Percentiles rank a stretch among this genome's conserved stretches.
phyloP scores from a whole-genome alignment of 1,140 invertebrate species.

The Zaprionus gabonicus region DNA sequence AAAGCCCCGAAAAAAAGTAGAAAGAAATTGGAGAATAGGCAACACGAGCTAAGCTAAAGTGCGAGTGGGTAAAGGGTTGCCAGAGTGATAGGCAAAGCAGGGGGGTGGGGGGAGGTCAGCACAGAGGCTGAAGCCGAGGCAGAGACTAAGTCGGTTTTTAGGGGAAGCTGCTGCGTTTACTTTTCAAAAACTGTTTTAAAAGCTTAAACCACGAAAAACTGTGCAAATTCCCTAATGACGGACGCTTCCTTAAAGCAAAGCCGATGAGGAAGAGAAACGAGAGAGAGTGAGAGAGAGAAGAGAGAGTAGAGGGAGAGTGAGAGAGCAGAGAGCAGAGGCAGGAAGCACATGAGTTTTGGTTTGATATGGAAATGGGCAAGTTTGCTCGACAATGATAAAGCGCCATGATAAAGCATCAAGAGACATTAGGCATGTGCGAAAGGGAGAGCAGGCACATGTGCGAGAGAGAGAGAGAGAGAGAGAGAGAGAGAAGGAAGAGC shows the following conservation, averaged over 20 bases:
- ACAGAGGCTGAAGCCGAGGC: not conserved
- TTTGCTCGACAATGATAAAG: conserved; percentile 45
- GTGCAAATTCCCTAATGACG: conserved; percentile 81
- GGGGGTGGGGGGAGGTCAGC: not conserved
- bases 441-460: not conserved
- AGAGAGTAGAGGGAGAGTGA: not conserved
- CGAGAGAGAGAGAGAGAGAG: not conserved
- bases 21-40: conserved; percentile 18
- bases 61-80: conserved; percentile 6
- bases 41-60: conserved; percentile 25
- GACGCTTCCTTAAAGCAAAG: conserved; percentile 37
- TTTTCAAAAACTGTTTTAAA: conserved; percentile 79
- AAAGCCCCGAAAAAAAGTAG: conserved; percentile 34
- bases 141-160: not conserved
- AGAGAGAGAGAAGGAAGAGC: not conserved
- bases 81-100: not conserved
- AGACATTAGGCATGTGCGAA: conserved; percentile 27
- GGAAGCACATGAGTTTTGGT: conserved; percentile 5
- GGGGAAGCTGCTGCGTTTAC: conserved; percentile 47
- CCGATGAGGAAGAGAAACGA: not conserved
- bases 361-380: conserved; percentile 28
- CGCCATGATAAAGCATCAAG: conserved; percentile 37
- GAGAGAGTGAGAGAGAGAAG: not conserved
- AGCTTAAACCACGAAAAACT: conserved; percentile 77
- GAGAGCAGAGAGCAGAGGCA: not conserved